Evolutionary conservation across 2,113 vertebrate genomes (phyloP).

Genomic region (Lycocorax pyrrhopterus): DNA sequence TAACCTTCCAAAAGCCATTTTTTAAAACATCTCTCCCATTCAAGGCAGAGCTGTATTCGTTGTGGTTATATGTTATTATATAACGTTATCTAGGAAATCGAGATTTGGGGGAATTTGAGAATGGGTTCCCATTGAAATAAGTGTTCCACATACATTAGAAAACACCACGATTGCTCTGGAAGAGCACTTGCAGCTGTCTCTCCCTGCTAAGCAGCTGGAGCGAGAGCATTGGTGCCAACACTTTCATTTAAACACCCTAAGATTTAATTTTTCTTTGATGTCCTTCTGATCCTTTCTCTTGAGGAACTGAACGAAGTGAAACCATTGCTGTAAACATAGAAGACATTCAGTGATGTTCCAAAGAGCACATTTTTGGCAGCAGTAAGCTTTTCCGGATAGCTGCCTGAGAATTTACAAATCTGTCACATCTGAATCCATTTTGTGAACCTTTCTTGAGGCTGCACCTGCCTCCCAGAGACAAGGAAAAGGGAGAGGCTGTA

Average conservation of each 20-base stretch:
- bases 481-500: not conserved
- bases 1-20: not conserved
- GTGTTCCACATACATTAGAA: not conserved
- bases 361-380: slow-evolving; percentile 22
- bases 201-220: not conserved
- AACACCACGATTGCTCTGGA: not conserved
- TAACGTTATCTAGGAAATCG: not conserved
- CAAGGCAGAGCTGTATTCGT: not conserved
- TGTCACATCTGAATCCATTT: not conserved
- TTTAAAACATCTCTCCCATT: not conserved
- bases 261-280: not conserved
- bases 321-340: not conserved
- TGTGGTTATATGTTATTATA: not conserved
- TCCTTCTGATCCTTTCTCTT: not conserved
- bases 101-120: not conserved
- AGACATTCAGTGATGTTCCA: not conserved
- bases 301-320: not conserved
- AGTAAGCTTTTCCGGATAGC: not conserved
- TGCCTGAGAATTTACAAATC: not conserved
- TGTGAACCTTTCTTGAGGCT: not conserved
- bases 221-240: rapidly evolving
- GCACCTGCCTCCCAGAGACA: slow-evolving; percentile 14
- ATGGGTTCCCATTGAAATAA: not conserved
- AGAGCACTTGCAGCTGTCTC: not conserved
- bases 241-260: not conserved